Evolutionary conservation across 2,888 invertebrate species (phyloP).

Genomic region (Synanthedon formicaeformis): DNA sequence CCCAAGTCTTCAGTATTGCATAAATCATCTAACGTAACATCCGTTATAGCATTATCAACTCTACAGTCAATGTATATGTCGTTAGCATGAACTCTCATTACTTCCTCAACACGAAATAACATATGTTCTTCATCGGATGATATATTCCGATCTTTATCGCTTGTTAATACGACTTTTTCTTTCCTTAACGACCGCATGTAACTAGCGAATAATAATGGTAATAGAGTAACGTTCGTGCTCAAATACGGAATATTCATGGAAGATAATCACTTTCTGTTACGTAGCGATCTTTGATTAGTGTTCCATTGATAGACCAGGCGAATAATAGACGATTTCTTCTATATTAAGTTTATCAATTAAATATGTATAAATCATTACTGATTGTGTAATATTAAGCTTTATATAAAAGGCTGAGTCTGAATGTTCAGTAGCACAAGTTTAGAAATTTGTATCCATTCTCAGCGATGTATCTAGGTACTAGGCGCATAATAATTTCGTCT

Average conservation of each 20-base stretch:
- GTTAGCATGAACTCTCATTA: background rate
- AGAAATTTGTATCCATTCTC: too few species aligned
- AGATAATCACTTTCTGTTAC: background rate
- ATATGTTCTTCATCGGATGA: background rate
- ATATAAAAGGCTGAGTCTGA: too few species aligned
- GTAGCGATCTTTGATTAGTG: too few species aligned
- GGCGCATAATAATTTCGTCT: too few species aligned
- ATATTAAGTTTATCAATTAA: too few species aligned
- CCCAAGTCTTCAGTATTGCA: slow-evolving; percentile 2
- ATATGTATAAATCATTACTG: too few species aligned
- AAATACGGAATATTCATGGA: background rate
- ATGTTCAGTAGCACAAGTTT: too few species aligned
- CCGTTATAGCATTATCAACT: background rate
- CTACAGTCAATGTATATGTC: background rate
- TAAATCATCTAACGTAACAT: background rate
- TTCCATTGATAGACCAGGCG: too few species aligned
- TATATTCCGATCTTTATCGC: background rate
- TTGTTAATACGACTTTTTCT: slow-evolving; percentile 12
- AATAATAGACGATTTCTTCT: too few species aligned
- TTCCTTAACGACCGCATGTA: slow-evolving; percentile 8
- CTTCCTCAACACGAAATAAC: background rate
- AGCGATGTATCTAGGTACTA: too few species aligned
- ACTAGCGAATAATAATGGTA: slow-evolving; percentile 1
- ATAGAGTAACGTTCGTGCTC: background rate
- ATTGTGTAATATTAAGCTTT: too few species aligned